Conservation (phyloP, 2,797 vertebrate genomes). For the Sandelia bainsii region DNA sequence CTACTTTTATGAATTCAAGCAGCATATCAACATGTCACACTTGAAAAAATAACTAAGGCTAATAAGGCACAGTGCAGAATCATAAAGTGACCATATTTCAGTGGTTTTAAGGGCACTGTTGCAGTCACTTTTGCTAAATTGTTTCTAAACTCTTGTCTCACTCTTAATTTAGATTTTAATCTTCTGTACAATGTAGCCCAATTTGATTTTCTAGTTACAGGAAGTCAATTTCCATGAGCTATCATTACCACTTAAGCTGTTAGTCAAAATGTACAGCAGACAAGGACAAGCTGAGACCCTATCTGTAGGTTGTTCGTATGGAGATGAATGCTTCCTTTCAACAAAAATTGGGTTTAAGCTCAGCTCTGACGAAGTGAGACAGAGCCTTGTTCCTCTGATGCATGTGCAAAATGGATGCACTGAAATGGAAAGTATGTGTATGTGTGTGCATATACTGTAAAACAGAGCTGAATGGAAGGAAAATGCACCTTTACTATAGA, state of each 20-base stretch:
- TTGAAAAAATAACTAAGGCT: too few relatives aligned
- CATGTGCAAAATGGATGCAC: conserved; percentile 33
- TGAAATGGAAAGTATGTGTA: not conserved
- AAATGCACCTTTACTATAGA: conserved; percentile 16
- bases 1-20: too few relatives aligned
- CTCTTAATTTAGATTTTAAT: conserved; percentile 31
- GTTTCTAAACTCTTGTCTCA: not conserved
- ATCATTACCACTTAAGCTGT: conserved; percentile 44
- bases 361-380: conserved; percentile 55
- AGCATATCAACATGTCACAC: too few relatives aligned
- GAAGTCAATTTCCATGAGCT: conserved; percentile 48
- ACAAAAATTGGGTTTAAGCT: conserved; percentile 69
- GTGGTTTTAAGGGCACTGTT: not conserved
- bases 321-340: conserved; percentile 69
- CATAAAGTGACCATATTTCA: too few relatives aligned
- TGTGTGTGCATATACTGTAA: conserved; percentile 11
- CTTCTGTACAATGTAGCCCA: not conserved
- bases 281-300: conserved; percentile 48
- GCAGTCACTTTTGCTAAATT: not conserved
- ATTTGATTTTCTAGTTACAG: conserved; percentile 45
- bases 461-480: conserved; percentile 15
- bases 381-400: conserved; percentile 43
- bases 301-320: conserved; percentile 41
- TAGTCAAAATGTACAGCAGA: conserved; percentile 6
- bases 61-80: too few relatives aligned